Evolutionary conservation across 2,888 invertebrate genomes (phyloP).

Genomic region (Disparrhopalites patrizii): DNA sequence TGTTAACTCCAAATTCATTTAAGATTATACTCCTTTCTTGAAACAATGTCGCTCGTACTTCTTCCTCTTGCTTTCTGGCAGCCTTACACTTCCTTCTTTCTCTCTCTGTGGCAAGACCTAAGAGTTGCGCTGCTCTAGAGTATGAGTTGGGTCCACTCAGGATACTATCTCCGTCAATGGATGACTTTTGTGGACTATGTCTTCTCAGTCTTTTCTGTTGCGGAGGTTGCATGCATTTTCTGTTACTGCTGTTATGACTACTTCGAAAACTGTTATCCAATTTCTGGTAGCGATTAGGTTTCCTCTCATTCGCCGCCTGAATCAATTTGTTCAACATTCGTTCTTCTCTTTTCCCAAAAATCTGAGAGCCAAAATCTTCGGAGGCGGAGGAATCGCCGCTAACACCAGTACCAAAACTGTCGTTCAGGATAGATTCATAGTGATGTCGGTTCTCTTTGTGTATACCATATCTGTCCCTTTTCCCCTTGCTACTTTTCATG

Average conservation of each 20-base stretch:
- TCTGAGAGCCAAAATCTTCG: not conserved
- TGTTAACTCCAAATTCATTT: not conserved
- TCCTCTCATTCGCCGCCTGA: not conserved
- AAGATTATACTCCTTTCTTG: not conserved
- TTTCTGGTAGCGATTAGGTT: not conserved
- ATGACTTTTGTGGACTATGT: not conserved
- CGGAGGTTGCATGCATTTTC: not conserved
- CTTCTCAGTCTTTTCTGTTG: not conserved
- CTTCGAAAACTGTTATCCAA: not conserved
- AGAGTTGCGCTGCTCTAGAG: conserved; percentile 4
- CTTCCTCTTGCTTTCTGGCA: conserved; percentile 12
- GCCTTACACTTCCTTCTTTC: conserved; percentile 13
- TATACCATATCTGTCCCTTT: not conserved
- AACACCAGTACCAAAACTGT: not conserved
- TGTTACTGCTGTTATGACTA: not conserved
- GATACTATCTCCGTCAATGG: conserved; percentile 5
- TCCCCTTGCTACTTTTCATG: not conserved
- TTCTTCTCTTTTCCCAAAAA: conserved; percentile 17
- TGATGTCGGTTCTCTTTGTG: not conserved
- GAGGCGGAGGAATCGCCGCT: conserved; percentile 18
- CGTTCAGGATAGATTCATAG: not conserved
- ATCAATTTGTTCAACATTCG: not conserved
- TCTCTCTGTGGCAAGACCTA: conserved; percentile 4
- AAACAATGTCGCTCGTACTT: not conserved
- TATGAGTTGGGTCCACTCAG: not conserved